Evolutionary conservation across 2,888 invertebrate genomes (phyloP).

Genomic region (Apomyelois bistriatella): DNA sequence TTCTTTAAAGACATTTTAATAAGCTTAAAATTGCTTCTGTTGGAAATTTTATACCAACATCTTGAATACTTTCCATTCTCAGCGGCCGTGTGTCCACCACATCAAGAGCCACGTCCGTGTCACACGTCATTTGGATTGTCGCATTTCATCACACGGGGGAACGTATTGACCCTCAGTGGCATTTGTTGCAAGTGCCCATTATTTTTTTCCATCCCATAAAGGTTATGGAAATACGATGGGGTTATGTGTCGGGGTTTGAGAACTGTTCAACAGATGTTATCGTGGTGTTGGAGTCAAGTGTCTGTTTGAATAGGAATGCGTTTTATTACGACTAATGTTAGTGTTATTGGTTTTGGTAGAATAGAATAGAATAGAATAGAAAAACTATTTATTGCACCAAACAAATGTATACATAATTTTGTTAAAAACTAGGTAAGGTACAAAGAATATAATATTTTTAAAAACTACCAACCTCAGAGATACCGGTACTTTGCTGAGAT

Average conservation of each 20-base stretch:
- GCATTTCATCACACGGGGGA: conserved; percentile 71
- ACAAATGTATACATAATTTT: too few species aligned
- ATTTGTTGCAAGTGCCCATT: conserved; percentile 60
- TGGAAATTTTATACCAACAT: too few species aligned
- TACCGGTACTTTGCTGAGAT: too few species aligned
- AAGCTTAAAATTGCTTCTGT: too few species aligned
- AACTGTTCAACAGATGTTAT: conserved; percentile 62
- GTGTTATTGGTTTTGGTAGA: neutral
- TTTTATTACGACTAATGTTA: conserved; percentile 10
- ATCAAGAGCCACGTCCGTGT: conserved; percentile 29
- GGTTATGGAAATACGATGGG: conserved; percentile 73
- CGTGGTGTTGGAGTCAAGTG: conserved; percentile 37
- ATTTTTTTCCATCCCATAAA: conserved; percentile 70
- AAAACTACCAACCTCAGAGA: too few species aligned
- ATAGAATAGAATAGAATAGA: neutral
- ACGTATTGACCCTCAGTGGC: conserved; percentile 55
- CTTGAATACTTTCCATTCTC: neutral
- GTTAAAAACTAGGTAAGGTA: too few species aligned
- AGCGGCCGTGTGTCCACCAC: neutral
- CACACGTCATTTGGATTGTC: conserved; percentile 75
- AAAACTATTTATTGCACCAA: too few species aligned
- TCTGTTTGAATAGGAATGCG: conserved; percentile 44
- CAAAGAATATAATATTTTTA: too few species aligned
- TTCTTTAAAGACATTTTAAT: too few species aligned
- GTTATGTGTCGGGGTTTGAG: conserved; percentile 42